A percentile compares a stretch with the other conserved stretches of the same genome.
phyloP scores from a whole-genome alignment of 2,888 invertebrate genomes.

The Drosophila meridionalis region DNA sequence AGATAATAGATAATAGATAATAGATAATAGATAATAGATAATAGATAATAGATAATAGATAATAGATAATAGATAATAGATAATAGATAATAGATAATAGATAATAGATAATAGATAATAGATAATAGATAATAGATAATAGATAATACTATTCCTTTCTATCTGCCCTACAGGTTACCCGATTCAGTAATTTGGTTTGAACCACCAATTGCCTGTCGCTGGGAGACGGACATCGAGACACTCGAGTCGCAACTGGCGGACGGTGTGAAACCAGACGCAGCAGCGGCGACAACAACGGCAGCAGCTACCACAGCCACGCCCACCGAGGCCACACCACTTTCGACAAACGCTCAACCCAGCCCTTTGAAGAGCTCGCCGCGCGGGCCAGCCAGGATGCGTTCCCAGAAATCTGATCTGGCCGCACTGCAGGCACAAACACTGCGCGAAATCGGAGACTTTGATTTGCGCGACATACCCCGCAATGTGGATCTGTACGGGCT shows the following conservation, averaged over 20 bases:
- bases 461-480: constrained; percentile 82
- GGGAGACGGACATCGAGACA: constrained; percentile 86
- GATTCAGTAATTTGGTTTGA: constrained; percentile 91
- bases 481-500: constrained; percentile 83
- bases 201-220: constrained; percentile 91
- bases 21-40: too few species aligned
- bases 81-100: too few species aligned
- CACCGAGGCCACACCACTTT: constrained; percentile 70
- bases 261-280: constrained; percentile 50
- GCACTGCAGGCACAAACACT: constrained; percentile 51
- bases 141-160: too few species aligned
- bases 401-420: constrained; percentile 61
- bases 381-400: constrained; percentile 68
- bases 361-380: constrained; percentile 80
- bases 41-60: too few species aligned
- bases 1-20: too few species aligned
- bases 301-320: constrained; percentile 69
- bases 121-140: too few species aligned
- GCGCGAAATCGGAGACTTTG: constrained; percentile 82
- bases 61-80: too few species aligned
- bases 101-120: too few species aligned
- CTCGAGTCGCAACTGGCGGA: constrained; percentile 83
- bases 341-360: constrained; percentile 75
- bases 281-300: constrained; percentile 19
- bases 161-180: constrained; percentile 86